Evolutionary conservation across 1,140 invertebrate genomes (phyloP).

Genomic region (Ptiloglossa arizonensis): DNA sequence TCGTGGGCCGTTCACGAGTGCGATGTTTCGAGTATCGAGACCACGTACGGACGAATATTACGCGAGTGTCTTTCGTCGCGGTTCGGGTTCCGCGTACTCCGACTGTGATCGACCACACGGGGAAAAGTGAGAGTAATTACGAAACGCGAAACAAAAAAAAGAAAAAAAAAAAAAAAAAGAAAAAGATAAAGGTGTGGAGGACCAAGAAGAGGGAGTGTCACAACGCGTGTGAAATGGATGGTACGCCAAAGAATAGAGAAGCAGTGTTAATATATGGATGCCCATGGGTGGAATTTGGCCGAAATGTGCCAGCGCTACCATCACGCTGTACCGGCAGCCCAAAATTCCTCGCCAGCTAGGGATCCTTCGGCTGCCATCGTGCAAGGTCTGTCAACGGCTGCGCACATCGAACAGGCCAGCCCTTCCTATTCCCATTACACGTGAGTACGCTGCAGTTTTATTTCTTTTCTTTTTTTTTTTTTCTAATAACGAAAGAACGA

Average conservation of each 20-base stretch:
- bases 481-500: too few relatives aligned
- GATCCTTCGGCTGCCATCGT: conserved; percentile 75
- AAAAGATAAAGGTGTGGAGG: background rate
- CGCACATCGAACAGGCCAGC: conserved; percentile 78
- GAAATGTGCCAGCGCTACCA: conserved; percentile 82
- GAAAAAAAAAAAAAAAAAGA: background rate
- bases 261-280: conserved; percentile 81
- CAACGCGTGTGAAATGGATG: conserved; percentile 80
- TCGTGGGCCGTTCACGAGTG: conserved; percentile 1
- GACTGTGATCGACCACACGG: background rate
- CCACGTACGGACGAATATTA: background rate
- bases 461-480: too few relatives aligned
- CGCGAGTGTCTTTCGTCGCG: conserved; percentile 41
- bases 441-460: conserved; percentile 73
- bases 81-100: background rate
- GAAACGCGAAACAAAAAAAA: background rate
- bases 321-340: conserved; percentile 77
- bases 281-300: conserved; percentile 82
- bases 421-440: conserved; percentile 80
- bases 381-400: conserved; percentile 72
- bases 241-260: conserved; percentile 76
- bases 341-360: conserved; percentile 78
- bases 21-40: background rate
- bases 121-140: background rate
- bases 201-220: conserved; percentile 49